Conservation (phyloP, 2,797 vertebrate species). For the Hippocampus kuda region DNA sequence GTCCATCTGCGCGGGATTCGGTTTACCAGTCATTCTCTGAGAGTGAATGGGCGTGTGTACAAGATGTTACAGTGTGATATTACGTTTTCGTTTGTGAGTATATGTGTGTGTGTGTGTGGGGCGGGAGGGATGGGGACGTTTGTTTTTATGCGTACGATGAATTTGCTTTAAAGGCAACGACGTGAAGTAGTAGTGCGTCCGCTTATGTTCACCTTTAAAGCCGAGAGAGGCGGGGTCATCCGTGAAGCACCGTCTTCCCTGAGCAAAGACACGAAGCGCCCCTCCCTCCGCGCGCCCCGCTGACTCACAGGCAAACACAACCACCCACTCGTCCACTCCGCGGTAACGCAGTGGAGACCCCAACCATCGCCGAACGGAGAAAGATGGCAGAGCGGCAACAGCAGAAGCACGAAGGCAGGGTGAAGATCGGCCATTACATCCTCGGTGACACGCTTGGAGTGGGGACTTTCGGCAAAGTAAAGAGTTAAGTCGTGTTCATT, state of each 20-base stretch:
- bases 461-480: slow-evolving; percentile 98
- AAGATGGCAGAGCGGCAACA: slow-evolving; percentile 86
- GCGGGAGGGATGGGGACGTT: neutral
- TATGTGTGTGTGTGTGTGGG: no score
- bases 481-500: slow-evolving; percentile 83
- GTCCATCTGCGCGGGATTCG: neutral
- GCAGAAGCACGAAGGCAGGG: slow-evolving; percentile 89
- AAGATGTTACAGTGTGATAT: neutral
- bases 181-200: neutral
- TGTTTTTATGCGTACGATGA: neutral
- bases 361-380: slow-evolving; percentile 50
- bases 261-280: neutral
- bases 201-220: neutral
- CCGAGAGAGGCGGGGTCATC: slow-evolving; percentile 4
- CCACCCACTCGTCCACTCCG: slow-evolving; percentile 26
- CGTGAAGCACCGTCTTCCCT: neutral
- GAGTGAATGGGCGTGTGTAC: neutral
- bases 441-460: slow-evolving; percentile 96
- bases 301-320: slow-evolving; percentile 25
- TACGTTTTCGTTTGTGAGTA: neutral
- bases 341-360: slow-evolving; percentile 6
- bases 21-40: neutral
- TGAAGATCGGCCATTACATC: slow-evolving; percentile 94
- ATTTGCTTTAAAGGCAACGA: neutral
- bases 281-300: slow-evolving; percentile 34